A percentile compares a stretch with the other conserved stretches of the same genome.
These are phyloP conservation scores for Aricia agestis DNA, from an alignment of 1,140 invertebrate genomes.

Conservation along the genomic window DNA sequence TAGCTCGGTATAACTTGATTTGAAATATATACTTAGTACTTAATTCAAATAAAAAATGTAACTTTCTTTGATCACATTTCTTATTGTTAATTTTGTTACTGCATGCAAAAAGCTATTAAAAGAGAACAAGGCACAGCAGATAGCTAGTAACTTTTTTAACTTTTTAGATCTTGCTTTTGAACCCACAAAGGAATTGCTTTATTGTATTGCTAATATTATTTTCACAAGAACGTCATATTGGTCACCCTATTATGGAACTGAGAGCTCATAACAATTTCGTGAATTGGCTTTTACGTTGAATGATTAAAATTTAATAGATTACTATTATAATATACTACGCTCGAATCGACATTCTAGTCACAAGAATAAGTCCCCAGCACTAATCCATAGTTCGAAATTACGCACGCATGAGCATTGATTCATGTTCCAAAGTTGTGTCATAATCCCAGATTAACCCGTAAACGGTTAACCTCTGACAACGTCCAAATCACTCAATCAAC, in stretches of 20 bases:
- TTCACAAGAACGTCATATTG: background rate
- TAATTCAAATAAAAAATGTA: too few species aligned
- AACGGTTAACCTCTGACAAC: slow-evolving; percentile 1
- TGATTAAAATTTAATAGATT: background rate
- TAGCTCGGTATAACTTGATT: too few species aligned
- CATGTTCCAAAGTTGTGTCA: background rate
- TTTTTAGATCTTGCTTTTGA: too few species aligned
- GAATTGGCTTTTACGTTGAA: background rate
- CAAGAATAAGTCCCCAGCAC: background rate
- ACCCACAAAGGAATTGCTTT: too few species aligned
- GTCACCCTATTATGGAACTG: slow-evolving; percentile 5
- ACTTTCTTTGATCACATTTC: too few species aligned
- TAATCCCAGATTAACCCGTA: background rate
- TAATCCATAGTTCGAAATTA: background rate
- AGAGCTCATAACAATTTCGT: slow-evolving; percentile 4
- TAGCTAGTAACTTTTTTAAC: too few species aligned
- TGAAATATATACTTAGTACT: too few species aligned
- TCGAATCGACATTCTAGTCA: too few species aligned
- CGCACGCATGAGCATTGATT: background rate
- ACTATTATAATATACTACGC: background rate
- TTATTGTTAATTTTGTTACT: too few species aligned
- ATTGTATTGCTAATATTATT: too few species aligned
- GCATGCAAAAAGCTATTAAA: too few species aligned
- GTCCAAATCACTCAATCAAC: slow-evolving; percentile 3
- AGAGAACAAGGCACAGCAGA: too few species aligned